Evolutionary conservation across 2,113 vertebrate species (phyloP).

Genomic region (Alexandromys fortis): DNA sequence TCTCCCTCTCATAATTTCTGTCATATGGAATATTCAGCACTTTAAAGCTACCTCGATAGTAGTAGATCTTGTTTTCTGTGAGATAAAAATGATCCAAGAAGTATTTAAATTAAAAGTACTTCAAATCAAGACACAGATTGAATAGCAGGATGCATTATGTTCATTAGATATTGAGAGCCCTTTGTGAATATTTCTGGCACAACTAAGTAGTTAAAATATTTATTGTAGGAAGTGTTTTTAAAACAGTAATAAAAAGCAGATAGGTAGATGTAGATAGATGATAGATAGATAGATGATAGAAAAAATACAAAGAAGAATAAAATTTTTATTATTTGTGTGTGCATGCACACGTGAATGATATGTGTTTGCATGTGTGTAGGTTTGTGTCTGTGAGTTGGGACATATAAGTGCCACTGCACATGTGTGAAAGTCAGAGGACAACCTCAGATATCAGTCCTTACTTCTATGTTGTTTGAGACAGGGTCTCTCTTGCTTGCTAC

Average conservation of each 20-base stretch:
- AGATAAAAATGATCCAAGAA: conserved; percentile 53
- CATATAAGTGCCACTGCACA: neutral
- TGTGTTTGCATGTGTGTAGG: too few species aligned
- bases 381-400: neutral
- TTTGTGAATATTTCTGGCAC: conserved; percentile 18
- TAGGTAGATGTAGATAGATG: too few species aligned
- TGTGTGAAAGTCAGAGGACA: neutral
- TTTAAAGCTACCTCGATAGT: conserved; percentile 83
- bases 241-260: neutral
- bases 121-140: neutral
- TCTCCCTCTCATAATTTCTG: conserved; percentile 80
- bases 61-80: conserved; percentile 81
- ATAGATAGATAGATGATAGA: neutral
- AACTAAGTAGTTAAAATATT: neutral
- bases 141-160: neutral
- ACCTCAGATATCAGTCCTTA: too few species aligned
- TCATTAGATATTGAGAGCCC: neutral
- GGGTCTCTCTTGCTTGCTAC: neutral
- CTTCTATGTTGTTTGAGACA: neutral
- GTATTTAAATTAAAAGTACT: conserved; percentile 16
- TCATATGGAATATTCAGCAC: conserved; percentile 75
- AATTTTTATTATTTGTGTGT: neutral
- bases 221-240: neutral
- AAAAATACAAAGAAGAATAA: neutral
- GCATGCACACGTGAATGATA: neutral